phyloP scores from a whole-genome alignment of 1,140 invertebrate species.

The Neotoxoptera formosana region DNA sequence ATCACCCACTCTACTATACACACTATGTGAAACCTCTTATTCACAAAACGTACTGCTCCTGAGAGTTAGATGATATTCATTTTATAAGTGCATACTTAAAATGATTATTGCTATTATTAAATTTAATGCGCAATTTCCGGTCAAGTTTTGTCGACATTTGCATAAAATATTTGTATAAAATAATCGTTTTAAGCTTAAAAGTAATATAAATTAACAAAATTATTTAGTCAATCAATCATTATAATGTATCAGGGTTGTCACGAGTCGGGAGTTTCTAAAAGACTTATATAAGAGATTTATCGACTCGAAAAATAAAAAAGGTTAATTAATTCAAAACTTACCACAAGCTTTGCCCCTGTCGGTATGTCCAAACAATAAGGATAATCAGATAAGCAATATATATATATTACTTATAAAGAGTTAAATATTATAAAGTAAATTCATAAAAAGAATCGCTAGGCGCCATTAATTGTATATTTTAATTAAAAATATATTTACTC shows the following conservation, averaged over 20 bases:
- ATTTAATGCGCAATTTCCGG: not conserved
- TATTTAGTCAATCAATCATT: conserved; percentile 31
- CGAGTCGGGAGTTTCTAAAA: not conserved
- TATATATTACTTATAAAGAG: not conserved
- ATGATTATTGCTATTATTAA: not conserved
- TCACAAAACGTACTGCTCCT: not conserved
- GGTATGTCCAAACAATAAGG: not conserved
- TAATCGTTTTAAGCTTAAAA: not conserved
- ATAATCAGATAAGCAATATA: not conserved
- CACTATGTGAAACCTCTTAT: not conserved
- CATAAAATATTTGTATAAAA: not conserved
- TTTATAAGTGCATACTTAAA: not conserved
- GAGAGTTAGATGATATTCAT: not conserved
- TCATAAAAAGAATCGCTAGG: not conserved
- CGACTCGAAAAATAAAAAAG: not conserved
- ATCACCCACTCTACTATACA: not conserved
- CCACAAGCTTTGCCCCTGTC: not conserved
- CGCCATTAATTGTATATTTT: not conserved
- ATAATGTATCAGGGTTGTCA: not conserved
- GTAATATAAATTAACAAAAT: not conserved
- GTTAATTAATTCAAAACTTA: conserved; percentile 7
- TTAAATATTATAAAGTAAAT: not conserved
- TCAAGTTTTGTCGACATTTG: not conserved
- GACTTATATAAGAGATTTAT: not conserved
- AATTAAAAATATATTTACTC: not conserved